Evolutionary conservation across 1,140 invertebrate species (phyloP).

Genomic region (Pararge aegeria): DNA sequence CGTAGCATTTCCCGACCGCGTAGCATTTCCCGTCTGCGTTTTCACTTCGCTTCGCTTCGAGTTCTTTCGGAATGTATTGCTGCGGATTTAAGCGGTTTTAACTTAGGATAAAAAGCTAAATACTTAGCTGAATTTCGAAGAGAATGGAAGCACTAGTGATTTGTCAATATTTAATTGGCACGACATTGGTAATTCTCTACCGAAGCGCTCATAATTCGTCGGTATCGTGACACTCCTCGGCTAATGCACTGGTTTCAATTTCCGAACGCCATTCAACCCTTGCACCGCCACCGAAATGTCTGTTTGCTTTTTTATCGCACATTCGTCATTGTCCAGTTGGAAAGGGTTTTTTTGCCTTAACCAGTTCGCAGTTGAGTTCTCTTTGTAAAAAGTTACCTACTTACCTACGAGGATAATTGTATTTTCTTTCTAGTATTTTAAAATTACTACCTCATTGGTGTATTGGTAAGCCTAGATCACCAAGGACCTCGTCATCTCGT

Average conservation of each 20-base stretch:
- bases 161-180: conserved; percentile 21
- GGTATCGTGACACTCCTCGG: conserved; percentile 52
- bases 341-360: conserved; percentile 48
- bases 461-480: too few relatives aligned
- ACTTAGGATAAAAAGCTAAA: too few relatives aligned
- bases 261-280: conserved; percentile 47
- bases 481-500: too few relatives aligned
- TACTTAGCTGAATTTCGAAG: conserved; percentile 2
- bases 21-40: too few relatives aligned
- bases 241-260: conserved; percentile 70
- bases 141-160: not conserved
- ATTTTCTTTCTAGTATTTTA: too few relatives aligned
- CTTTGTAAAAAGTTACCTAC: not conserved
- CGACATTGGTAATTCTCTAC: conserved; percentile 27
- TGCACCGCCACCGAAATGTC: conserved; percentile 38
- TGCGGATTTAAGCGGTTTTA: too few relatives aligned
- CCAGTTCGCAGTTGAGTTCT: conserved; percentile 32
- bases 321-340: conserved; percentile 65
- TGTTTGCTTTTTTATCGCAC: conserved; percentile 63
- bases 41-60: too few relatives aligned
- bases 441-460: too few relatives aligned
- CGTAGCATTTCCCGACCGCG: too few relatives aligned
- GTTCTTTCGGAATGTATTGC: too few relatives aligned
- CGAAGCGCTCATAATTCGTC: conserved; percentile 60
- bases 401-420: not conserved